phyloP scores from a whole-genome alignment of 2,888 invertebrate species.

The Amblyteles armatorius region DNA sequence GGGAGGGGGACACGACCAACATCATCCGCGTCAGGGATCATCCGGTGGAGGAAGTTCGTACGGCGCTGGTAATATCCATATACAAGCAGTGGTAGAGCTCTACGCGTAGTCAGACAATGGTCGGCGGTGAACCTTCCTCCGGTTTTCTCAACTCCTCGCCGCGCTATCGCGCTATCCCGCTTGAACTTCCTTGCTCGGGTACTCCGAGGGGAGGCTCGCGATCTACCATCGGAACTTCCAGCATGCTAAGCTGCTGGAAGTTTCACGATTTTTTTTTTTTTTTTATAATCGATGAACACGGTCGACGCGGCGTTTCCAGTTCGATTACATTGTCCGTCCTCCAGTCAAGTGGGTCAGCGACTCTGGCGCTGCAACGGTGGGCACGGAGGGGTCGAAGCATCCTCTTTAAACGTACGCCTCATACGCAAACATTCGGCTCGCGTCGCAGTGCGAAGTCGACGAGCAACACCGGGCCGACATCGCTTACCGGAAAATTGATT shows the following conservation, averaged over 20 bases:
- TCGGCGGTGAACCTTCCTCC: neutral
- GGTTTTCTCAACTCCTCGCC: neutral
- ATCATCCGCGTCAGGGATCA: constrained; percentile 36
- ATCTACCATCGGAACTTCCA: neutral
- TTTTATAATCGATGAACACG: neutral
- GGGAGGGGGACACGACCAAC: constrained; percentile 38
- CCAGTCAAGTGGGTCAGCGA: neutral
- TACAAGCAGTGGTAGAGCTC: constrained; percentile 19
- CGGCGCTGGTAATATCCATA: constrained; percentile 18
- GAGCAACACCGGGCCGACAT: neutral
- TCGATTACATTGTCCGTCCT: neutral
- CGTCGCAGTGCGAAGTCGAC: neutral
- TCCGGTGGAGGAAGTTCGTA: neutral
- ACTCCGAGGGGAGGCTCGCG: neutral
- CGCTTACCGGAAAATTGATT: constrained; percentile 7
- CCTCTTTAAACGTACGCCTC: neutral
- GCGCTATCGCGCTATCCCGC: neutral
- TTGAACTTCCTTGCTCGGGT: neutral
- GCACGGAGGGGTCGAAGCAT: neutral
- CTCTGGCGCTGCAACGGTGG: neutral
- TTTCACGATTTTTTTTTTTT: neutral
- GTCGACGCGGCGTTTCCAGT: no score
- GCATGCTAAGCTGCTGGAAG: neutral
- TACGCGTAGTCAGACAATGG: constrained; percentile 21
- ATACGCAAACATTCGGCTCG: neutral